A percentile compares a stretch with the other conserved stretches of the same genome.
phyloP scores from a whole-genome alignment of 2,888 invertebrate species.

The Opisthograptis luteolata region DNA sequence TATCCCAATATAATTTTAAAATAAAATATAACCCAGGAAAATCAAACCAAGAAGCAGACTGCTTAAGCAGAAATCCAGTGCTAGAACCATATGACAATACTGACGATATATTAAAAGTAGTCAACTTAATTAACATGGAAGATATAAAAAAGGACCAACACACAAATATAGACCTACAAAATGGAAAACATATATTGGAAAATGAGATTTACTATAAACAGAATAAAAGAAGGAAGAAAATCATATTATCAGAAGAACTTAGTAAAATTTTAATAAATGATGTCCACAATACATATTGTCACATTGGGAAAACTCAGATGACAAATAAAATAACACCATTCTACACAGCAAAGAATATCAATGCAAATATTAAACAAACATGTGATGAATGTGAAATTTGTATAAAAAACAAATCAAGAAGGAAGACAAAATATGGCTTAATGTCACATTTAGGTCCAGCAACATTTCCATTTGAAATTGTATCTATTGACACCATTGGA shows the following conservation, averaged over 20 bases:
- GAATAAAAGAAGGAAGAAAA: neutral
- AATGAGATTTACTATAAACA: neutral
- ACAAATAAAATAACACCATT: neutral
- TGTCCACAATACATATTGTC: neutral
- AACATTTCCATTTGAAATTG: neutral
- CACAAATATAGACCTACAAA: neutral
- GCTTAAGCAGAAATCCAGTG: neutral
- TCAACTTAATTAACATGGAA: slow-evolving; percentile 43
- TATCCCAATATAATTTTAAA: neutral
- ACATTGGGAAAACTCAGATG: slow-evolving; percentile 6
- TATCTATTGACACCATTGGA: neutral
- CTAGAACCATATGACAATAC: neutral
- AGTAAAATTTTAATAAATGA: neutral
- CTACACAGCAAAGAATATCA: neutral
- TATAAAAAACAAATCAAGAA: neutral
- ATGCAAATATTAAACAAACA: neutral
- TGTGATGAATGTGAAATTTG: neutral
- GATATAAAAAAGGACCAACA: slow-evolving; percentile 15
- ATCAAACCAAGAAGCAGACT: neutral
- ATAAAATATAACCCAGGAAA: neutral
- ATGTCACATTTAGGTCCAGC: too few species aligned
- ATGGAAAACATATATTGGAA: neutral
- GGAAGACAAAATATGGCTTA: too few species aligned
- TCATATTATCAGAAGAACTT: neutral
- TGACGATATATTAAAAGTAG: slow-evolving; percentile 2